These are phyloP conservation scores for Epinotia brunnichana DNA, from an alignment of 2,888 invertebrate species.

Conservation along the genomic window DNA sequence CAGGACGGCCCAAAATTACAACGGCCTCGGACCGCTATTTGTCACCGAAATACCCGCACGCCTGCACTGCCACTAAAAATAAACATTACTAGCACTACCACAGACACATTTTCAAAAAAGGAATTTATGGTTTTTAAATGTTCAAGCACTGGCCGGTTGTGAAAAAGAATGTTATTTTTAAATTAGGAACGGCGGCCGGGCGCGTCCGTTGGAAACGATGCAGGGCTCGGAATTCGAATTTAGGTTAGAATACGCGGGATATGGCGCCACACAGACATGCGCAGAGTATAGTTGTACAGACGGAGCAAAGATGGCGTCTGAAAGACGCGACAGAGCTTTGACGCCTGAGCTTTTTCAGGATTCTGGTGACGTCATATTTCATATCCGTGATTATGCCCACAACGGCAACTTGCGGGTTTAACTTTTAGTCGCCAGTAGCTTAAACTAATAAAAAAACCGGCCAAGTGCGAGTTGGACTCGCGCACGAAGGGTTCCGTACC, in stretches of 20 bases:
- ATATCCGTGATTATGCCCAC: no score
- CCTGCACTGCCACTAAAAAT: conserved; percentile 65
- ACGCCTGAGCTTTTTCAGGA: conserved; percentile 4
- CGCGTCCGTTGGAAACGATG: conserved; percentile 71
- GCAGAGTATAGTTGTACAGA: conserved; percentile 58
- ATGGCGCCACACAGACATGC: conserved; percentile 77
- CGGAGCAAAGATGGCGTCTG: conserved; percentile 62
- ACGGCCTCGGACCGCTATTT: conserved; percentile 55
- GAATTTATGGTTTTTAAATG: conserved; percentile 20
- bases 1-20: conserved; percentile 50
- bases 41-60: conserved; percentile 69
- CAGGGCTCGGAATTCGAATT: conserved; percentile 77
- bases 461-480: no score
- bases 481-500: no score
- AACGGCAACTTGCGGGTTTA: no score
- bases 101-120: conserved; percentile 45
- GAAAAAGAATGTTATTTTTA: conserved; percentile 72
- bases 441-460: no score
- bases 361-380: background rate
- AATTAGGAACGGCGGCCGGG: conserved; percentile 71
- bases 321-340: conserved; percentile 7
- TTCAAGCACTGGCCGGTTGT: conserved; percentile 26
- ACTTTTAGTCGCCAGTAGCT: no score
- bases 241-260: conserved; percentile 81
- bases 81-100: conserved; percentile 57